Conservation (phyloP, 2,888 invertebrate genomes). For the Cosmia pyralina region DNA sequence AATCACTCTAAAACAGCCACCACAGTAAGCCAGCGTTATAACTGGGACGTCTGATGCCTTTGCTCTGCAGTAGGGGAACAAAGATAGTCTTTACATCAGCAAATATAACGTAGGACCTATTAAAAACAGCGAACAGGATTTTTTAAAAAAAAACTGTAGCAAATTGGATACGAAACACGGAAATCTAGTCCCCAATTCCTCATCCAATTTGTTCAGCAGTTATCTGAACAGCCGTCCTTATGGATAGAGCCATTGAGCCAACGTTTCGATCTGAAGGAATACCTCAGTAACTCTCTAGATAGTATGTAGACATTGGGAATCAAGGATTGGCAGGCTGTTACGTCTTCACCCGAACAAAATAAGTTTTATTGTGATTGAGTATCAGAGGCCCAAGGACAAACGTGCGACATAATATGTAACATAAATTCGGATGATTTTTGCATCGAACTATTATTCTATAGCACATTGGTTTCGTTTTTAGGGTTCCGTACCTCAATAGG, state of each 20-base stretch:
- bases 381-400: too few species aligned
- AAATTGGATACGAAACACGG: neutral
- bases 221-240: conserved; percentile 8
- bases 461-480: too few species aligned
- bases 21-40: neutral
- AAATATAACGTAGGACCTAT: neutral
- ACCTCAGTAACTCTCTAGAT: neutral
- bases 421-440: too few species aligned
- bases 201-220: conserved; percentile 35
- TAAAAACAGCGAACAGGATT: neutral
- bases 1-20: neutral
- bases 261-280: conserved; percentile 6
- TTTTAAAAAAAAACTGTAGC: neutral
- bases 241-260: conserved; percentile 6
- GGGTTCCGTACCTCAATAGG: too few species aligned
- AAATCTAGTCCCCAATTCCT: neutral
- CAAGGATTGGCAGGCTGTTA: neutral
- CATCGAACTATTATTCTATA: too few species aligned
- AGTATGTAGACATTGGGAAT: neutral
- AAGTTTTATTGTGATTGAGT: conserved; percentile 5
- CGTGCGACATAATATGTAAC: too few species aligned
- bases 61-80: neutral
- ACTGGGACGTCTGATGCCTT: neutral
- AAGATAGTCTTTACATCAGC: too few species aligned
- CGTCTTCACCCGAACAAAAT: neutral